Evolutionary conservation across 37 sponge, comb jelly and placozoan species (phyloP).

Genomic region (Cladorhizidae sp.): DNA sequence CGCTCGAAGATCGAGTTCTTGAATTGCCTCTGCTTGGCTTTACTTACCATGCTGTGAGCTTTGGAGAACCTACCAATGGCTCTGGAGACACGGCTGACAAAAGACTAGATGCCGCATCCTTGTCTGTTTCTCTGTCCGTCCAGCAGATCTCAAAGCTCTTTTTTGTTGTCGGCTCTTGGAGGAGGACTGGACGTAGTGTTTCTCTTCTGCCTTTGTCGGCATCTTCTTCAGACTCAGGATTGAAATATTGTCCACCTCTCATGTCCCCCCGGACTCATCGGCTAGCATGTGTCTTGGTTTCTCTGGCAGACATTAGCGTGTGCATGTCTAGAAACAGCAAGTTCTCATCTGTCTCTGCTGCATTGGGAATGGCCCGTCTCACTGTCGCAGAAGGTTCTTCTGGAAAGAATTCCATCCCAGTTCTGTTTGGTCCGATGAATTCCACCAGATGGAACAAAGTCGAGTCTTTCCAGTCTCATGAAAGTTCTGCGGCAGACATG

Average conservation of each 20-base stretch:
- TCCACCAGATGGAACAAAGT: constrained; percentile 18
- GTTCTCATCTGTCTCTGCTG: constrained; percentile 5
- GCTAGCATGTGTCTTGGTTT: not conserved
- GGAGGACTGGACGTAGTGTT: not conserved
- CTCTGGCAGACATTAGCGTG: constrained; percentile 5
- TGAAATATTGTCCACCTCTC: not conserved
- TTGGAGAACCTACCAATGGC: not conserved
- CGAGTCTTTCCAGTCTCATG: not conserved
- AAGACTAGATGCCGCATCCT: not conserved
- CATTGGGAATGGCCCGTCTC: not conserved
- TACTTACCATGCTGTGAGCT: not conserved
- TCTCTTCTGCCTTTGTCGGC: not conserved
- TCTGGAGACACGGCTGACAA: constrained; percentile 7
- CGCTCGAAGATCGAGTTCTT: not conserved
- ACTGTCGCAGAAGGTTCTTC: not conserved
- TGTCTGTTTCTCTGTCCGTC: constrained; percentile 5
- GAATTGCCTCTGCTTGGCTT: not conserved
- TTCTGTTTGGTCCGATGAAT: constrained; percentile 28
- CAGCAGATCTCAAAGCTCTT: constrained; percentile 14
- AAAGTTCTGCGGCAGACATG: not conserved
- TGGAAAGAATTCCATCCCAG: not conserved
- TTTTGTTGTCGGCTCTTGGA: constrained; percentile 31
- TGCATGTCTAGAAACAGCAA: not conserved
- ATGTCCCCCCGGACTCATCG: not conserved
- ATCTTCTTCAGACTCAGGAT: not conserved